Evolutionary conservation across 2,797 vertebrate species (phyloP), one percentile per base, ranked within the genome.

Genomic region (Gorsachius magnificus): DNA sequence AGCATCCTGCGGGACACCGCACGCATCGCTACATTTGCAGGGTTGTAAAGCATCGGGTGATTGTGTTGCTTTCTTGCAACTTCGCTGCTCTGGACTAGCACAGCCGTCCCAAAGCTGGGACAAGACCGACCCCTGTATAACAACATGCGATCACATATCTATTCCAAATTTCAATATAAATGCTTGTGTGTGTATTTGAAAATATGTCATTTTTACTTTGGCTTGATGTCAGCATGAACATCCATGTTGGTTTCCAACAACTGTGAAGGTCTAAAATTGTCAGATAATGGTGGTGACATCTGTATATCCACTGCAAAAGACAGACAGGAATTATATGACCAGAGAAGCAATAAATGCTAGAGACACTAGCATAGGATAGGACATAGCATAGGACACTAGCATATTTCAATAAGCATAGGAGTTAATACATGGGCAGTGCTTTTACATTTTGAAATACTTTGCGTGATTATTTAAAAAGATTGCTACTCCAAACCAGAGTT

Each of bases 211-310:
- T 71, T 58, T 70, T 95, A 99, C 99, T 98, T 99, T 93, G 99
- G 98, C 86, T 58, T 98, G 70, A 99, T 77, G 78, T 99, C 98
- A 85, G 97, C 97, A 36, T 98, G 95, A 53, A 99, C 38, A 70
- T 98, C 93, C 25, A 98, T 68, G 36, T 98, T 97, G 70, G 96
- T 93, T 86, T 98, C 97, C 96, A 98, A 87, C 78, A 99, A 66
- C 41, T 98, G 97, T 51, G 95, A 74, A 29, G 97, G 18, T 69
- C 91, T 96, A 84, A 98, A 98, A 58, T 96, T 77, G 48, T 98
- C 98, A 71, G 97, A 82, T 86, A 98, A 90, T 58, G 96, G 28
- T 87, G 98, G 98, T 82, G 94, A 97, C 46, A 98, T 71, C 33
- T 93, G 91, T 28, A 94, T 41, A 50, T 80, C 57, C 92, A 96